These are phyloP conservation scores for Altica lythri DNA, from an alignment of 2,888 invertebrate species.

Conservation along the genomic window DNA sequence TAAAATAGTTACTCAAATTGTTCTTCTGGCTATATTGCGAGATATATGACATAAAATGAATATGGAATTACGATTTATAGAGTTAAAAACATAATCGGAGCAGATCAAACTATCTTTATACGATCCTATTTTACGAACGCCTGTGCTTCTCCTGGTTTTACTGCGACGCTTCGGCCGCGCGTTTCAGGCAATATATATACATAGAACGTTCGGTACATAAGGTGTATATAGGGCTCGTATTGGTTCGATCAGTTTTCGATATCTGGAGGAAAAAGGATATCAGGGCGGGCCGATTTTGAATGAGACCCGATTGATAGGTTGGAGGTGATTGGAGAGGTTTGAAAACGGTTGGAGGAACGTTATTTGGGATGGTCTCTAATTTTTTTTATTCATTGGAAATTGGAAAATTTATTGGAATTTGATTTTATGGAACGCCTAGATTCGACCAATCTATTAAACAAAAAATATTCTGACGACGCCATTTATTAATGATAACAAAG, in stretches of 20 bases:
- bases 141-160: slow-evolving; percentile 32
- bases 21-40: too few relatives aligned
- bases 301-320: too few relatives aligned
- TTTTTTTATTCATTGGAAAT: neutral
- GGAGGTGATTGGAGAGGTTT: slow-evolving; percentile 32
- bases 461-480: too few relatives aligned
- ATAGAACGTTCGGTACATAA: slow-evolving; percentile 25
- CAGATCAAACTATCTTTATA: too few relatives aligned
- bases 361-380: slow-evolving; percentile 1
- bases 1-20: too few relatives aligned
- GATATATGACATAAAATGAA: too few relatives aligned
- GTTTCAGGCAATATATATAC: slow-evolving; percentile 14
- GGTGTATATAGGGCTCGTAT: slow-evolving; percentile 33
- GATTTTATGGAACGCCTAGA: slow-evolving; percentile 1
- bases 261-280: slow-evolving; percentile 35
- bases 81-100: too few relatives aligned
- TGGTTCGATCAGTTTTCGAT: slow-evolving; percentile 40
- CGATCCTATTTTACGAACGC: too few relatives aligned
- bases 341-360: slow-evolving; percentile 20
- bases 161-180: slow-evolving; percentile 37
- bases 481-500: too few relatives aligned
- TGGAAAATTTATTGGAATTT: neutral
- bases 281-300: slow-evolving; percentile 36
- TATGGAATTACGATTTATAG: too few relatives aligned
- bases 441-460: too few relatives aligned